These are phyloP conservation scores for Bufo bufo DNA, from an alignment of 2,113 vertebrate species.

Conservation along the genomic window DNA sequence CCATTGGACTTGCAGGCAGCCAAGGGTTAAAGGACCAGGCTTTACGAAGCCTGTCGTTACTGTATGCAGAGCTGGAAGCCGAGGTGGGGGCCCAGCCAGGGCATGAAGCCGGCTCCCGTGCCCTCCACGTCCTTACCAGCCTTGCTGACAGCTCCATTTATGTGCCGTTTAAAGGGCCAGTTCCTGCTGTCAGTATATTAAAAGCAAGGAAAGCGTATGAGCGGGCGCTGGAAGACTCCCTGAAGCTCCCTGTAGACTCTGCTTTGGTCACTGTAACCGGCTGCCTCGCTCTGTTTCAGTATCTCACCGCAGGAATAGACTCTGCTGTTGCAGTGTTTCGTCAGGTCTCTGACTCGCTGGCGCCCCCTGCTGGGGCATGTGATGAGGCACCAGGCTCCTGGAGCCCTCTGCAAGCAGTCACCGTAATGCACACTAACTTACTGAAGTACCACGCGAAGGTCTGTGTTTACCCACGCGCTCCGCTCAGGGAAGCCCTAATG, in stretches of 20 bases:
- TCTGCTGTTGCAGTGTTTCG: constrained; percentile 76
- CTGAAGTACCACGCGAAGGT: constrained; percentile 79
- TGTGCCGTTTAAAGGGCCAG: constrained; percentile 67
- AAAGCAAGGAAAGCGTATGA: constrained; percentile 89
- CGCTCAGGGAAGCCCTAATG: constrained; percentile 77
- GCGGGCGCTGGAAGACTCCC: constrained; percentile 68
- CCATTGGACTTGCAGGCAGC: constrained; percentile 70
- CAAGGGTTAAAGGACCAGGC: constrained; percentile 70
- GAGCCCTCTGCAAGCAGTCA: constrained; percentile 74
- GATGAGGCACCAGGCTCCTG: constrained; percentile 52
- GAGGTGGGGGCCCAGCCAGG: constrained; percentile 63
- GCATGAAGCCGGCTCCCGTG: constrained; percentile 67
- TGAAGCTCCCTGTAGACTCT: constrained; percentile 60
- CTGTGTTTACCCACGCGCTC: constrained; percentile 78
- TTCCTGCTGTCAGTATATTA: constrained; percentile 76
- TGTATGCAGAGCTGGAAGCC: constrained; percentile 87
- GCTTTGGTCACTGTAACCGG: constrained; percentile 70
- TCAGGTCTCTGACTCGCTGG: constrained; percentile 67
- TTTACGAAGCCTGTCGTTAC: constrained; percentile 82
- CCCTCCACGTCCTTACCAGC: constrained; percentile 78
- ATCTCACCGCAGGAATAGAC: constrained; percentile 85
- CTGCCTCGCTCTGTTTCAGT: constrained; percentile 92
- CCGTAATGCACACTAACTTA: constrained; percentile 79
- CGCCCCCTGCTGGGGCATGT: background rate
- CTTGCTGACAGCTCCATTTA: constrained; percentile 75